Percentiles rank a stretch among this genome's conserved stretches.
Conservation (phyloP, 1,140 invertebrate genomes). For the Liolophura sinensis region DNA sequence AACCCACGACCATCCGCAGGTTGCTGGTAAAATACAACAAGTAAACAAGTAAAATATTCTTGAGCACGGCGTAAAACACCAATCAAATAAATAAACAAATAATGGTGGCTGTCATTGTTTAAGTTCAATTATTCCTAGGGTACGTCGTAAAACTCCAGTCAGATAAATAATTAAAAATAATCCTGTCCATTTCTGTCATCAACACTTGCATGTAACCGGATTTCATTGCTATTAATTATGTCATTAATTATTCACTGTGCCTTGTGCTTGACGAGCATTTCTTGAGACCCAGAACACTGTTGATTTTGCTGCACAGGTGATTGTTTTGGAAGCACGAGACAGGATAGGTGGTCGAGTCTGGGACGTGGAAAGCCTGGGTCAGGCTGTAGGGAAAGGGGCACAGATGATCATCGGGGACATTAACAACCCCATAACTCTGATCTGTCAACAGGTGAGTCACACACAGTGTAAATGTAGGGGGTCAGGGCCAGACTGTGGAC, state of each 20-base stretch:
- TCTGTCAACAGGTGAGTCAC: conserved; percentile 56
- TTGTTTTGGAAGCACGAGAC: conserved; percentile 58
- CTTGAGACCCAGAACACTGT: neutral
- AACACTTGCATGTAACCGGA: neutral
- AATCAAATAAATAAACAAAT: too few species aligned
- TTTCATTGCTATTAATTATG: neutral
- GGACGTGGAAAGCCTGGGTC: conserved; percentile 49
- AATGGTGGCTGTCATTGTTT: too few species aligned
- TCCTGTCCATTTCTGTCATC: too few species aligned
- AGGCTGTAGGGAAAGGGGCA: conserved; percentile 55
- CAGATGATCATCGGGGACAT: conserved; percentile 58
- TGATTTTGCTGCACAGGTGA: conserved; percentile 39
- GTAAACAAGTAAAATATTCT: too few species aligned
- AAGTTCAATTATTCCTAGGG: too few species aligned
- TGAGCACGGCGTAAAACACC: too few species aligned
- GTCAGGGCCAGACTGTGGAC: conserved; percentile 30
- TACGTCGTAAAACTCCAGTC: too few species aligned
- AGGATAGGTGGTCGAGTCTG: conserved; percentile 59
- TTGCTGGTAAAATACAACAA: too few species aligned
- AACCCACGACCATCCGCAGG: too few species aligned
- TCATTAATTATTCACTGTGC: neutral
- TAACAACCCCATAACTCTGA: conserved; percentile 61
- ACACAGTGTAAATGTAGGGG: neutral
- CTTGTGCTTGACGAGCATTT: neutral
- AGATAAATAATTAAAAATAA: too few species aligned